Evolutionary conservation across 1,140 invertebrate genomes (phyloP).

Genomic region (Cephus cinctus): DNA sequence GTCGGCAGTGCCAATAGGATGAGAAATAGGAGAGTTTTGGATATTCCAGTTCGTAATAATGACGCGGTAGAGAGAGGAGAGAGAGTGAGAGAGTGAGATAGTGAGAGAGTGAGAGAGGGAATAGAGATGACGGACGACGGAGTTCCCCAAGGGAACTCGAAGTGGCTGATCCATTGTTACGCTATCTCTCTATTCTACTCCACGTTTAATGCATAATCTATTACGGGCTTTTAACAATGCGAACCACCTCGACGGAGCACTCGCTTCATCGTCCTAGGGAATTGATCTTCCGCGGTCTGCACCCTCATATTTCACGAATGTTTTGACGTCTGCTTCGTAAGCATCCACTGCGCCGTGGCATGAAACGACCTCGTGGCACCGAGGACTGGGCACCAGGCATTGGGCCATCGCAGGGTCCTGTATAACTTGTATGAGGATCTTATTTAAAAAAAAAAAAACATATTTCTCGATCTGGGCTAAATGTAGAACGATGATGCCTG

Average conservation of each 20-base stretch:
- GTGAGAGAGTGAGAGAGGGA: no score
- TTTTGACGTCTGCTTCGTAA: conserved; percentile 48
- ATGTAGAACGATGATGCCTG: no score
- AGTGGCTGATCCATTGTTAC: conserved; percentile 47
- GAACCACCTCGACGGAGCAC: conserved; percentile 27
- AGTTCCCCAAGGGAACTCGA: no score
- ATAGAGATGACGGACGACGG: conserved; percentile 44
- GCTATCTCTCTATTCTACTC: conserved; percentile 42
- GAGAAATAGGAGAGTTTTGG: neutral
- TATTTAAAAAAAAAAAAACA: no score
- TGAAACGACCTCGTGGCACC: no score
- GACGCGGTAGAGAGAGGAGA: neutral
- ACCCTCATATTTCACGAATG: conserved; percentile 51
- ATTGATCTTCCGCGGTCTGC: conserved; percentile 41
- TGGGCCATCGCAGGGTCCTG: no score
- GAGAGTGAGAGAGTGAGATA: no score
- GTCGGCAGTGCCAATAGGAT: neutral
- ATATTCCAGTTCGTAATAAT: neutral
- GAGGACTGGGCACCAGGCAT: no score
- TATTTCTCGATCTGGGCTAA: no score
- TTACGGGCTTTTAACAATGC: conserved; percentile 53
- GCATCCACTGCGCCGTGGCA: no score
- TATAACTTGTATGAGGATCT: no score
- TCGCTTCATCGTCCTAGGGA: conserved; percentile 27
- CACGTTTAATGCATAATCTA: conserved; percentile 55